phyloP scores from a whole-genome alignment of 2,113 vertebrate genomes.

The Cercopithecus mona region DNA sequence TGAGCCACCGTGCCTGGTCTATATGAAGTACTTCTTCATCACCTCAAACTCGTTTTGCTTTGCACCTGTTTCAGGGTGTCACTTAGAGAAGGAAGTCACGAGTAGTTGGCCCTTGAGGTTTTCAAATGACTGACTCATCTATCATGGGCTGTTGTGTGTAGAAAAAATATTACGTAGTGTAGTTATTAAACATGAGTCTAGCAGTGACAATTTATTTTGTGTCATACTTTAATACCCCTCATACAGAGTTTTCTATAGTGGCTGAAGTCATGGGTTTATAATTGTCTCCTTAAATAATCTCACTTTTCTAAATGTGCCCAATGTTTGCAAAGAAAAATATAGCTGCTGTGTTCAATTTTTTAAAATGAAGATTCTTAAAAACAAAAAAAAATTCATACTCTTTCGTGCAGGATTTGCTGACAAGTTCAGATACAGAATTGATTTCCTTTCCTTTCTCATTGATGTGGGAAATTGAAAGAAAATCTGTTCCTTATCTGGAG shows the following conservation, averaged over 20 bases:
- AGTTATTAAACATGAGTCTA: not conserved
- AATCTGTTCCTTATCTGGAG: not conserved
- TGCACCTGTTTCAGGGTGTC: not conserved
- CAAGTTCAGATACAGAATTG: not conserved
- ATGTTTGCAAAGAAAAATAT: not conserved
- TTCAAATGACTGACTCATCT: not conserved
- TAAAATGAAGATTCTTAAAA: not conserved
- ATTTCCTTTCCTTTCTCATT: conserved; percentile 29
- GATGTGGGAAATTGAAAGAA: conserved; percentile 1
- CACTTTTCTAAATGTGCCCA: not conserved
- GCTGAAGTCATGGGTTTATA: not conserved
- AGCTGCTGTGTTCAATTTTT: not conserved
- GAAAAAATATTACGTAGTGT: not conserved
- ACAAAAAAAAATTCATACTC: not conserved
- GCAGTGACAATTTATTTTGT: not conserved
- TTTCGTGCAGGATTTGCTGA: not conserved
- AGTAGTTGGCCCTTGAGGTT: not conserved
- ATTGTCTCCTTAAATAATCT: not conserved
- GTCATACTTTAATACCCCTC: not conserved
- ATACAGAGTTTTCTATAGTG: not conserved
- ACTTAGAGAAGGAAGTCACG: not conserved
- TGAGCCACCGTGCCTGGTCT: too few relatives aligned
- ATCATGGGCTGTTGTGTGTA: not conserved
- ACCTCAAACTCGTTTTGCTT: not conserved
- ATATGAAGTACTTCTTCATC: not conserved